Conservation (phyloP, 2,888 invertebrate genomes). For the Nymphalis c-album region DNA sequence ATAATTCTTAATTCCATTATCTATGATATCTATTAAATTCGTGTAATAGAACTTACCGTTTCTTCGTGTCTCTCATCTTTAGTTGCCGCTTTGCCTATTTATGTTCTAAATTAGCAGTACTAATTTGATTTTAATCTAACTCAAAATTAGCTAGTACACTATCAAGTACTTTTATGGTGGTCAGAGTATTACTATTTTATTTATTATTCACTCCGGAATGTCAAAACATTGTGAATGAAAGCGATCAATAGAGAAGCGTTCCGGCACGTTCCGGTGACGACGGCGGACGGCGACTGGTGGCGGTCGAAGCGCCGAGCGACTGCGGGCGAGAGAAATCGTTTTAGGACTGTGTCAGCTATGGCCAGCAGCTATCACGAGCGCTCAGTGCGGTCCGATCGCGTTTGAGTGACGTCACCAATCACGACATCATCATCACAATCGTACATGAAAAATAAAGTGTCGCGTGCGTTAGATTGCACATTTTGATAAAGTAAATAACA, state of each 20-base stretch:
- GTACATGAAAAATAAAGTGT: slow-evolving; percentile 11
- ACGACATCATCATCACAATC: too few species aligned
- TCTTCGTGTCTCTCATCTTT: slow-evolving; percentile 38
- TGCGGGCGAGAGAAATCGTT: slow-evolving; percentile 32
- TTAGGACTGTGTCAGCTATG: slow-evolving; percentile 10
- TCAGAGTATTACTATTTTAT: slow-evolving; percentile 11
- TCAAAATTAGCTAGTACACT: neutral
- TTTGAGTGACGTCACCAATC: slow-evolving; percentile 33
- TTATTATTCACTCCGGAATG: slow-evolving; percentile 40
- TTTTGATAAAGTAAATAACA: slow-evolving; percentile 2
- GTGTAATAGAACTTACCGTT: slow-evolving; percentile 27
- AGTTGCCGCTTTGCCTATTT: slow-evolving; percentile 3
- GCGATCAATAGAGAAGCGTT: slow-evolving; percentile 52
- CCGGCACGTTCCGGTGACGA: slow-evolving; percentile 28
- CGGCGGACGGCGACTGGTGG: slow-evolving; percentile 38
- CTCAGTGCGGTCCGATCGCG: slow-evolving; percentile 6
- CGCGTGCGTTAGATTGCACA: slow-evolving; percentile 11
- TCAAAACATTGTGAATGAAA: slow-evolving; percentile 59
- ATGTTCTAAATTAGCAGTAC: neutral
- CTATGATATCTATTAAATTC: slow-evolving; percentile 3
- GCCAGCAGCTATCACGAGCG: slow-evolving; percentile 17
- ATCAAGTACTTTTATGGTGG: neutral
- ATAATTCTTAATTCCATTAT: neutral
- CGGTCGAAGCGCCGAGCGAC: slow-evolving; percentile 43
- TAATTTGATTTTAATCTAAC: neutral